Conservation (phyloP, 2,888 invertebrate genomes). For the Microctonus hyperodae region DNA sequence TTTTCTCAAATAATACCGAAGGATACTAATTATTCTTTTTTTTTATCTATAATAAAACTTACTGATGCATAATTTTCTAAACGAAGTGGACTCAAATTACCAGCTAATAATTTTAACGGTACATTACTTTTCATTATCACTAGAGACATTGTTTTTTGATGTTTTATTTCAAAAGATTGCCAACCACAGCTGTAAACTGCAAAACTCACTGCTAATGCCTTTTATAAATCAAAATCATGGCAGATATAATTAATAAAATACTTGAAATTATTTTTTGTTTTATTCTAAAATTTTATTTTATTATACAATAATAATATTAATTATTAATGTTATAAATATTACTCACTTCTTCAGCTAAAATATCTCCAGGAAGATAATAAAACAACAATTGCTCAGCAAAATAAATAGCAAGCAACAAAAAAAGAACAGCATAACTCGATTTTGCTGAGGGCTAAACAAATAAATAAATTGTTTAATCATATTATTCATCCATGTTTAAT, state of each 20-base stretch:
- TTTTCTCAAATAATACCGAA: too few relatives aligned
- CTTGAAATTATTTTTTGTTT: too few relatives aligned
- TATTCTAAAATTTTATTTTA: too few relatives aligned
- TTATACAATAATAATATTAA: too few relatives aligned
- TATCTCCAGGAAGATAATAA: constrained; percentile 39
- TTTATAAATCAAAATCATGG: too few relatives aligned
- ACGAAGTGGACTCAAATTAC: constrained; percentile 34
- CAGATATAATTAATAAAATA: too few relatives aligned
- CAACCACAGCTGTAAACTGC: constrained; percentile 37
- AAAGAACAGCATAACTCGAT: constrained; percentile 29
- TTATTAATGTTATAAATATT: too few relatives aligned
- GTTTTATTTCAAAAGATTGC: constrained; percentile 30
- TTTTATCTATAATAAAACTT: constrained; percentile 21
- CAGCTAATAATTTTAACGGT: constrained; percentile 33
- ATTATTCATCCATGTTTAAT: not conserved
- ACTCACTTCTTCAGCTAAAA: constrained; percentile 35
- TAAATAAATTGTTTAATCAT: not conserved
- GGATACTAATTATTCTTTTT: too few relatives aligned
- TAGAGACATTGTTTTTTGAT: constrained; percentile 34
- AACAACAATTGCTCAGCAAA: constrained; percentile 38
- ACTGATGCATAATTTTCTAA: constrained; percentile 39
- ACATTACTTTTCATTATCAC: constrained; percentile 36
- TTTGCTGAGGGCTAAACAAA: constrained; percentile 18
- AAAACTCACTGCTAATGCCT: constrained; percentile 33
- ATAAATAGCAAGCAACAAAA: constrained; percentile 36